phyloP scores from a whole-genome alignment of 2,113 vertebrate species.

The Triplophysa siluroides region DNA sequence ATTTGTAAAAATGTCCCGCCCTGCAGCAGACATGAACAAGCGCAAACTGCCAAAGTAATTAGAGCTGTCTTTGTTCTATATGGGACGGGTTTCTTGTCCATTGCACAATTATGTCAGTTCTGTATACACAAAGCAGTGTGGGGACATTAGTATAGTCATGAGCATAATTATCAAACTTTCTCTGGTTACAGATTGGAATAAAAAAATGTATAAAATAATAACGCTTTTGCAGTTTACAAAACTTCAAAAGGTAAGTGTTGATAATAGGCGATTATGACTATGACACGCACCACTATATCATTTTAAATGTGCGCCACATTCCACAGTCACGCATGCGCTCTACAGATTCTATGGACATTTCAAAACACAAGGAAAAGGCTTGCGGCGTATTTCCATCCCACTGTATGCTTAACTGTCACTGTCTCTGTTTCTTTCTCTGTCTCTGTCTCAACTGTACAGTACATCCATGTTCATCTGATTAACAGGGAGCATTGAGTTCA shows the following conservation, averaged over 20 bases:
- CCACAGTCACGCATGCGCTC: not conserved
- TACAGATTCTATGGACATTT: not conserved
- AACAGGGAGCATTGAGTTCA: not conserved
- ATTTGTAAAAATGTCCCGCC: not conserved
- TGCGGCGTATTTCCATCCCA: not conserved
- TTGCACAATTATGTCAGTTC: slow-evolving; percentile 5
- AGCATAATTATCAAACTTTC: not conserved
- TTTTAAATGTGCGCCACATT: not conserved
- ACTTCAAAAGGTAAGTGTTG: too few relatives aligned
- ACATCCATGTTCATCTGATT: not conserved
- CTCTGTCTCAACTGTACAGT: too few relatives aligned
- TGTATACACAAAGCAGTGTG: not conserved
- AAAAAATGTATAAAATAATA: not conserved
- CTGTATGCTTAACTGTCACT: not conserved
- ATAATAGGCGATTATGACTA: too few relatives aligned
- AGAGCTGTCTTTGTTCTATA: not conserved
- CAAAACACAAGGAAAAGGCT: not conserved
- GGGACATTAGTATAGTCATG: not conserved
- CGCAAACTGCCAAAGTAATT: not conserved
- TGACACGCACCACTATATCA: not conserved
- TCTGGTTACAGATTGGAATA: not conserved
- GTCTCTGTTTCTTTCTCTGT: too few relatives aligned
- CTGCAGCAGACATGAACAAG: not conserved
- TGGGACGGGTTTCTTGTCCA: not conserved
- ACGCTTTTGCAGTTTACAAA: too few relatives aligned